A percentile compares a stretch with the other conserved stretches of the same genome.
These are phyloP conservation scores for Leptocoma aspasia DNA, from an alignment of 2,113 vertebrate species.

Conservation along the genomic window DNA sequence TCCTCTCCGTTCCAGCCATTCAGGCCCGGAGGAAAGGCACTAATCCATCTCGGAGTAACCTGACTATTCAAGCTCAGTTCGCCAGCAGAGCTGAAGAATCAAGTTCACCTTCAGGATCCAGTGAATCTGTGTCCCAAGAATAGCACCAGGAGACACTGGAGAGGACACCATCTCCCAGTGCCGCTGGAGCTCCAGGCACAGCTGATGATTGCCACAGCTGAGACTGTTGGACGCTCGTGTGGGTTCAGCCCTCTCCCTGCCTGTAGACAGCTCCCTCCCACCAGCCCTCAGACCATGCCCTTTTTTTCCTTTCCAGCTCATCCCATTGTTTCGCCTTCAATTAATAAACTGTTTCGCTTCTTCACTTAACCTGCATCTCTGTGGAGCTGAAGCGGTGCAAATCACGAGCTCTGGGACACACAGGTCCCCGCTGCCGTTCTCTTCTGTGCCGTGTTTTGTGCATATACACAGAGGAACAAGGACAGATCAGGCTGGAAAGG, in stretches of 20 bases:
- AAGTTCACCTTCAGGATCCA: background rate
- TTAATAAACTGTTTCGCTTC: background rate
- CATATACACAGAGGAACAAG: background rate
- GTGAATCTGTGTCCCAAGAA: background rate
- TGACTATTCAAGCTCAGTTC: too few relatives aligned
- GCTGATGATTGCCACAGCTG: background rate
- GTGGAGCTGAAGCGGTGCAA: too few relatives aligned
- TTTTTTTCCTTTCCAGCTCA: too few relatives aligned
- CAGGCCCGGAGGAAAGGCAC: background rate
- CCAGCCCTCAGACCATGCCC: too few relatives aligned
- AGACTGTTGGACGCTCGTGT: background rate
- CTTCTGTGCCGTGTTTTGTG: accelerated
- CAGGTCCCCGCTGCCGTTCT: background rate
- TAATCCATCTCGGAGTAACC: background rate
- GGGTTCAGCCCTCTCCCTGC: background rate
- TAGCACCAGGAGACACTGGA: background rate
- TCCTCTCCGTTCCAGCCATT: background rate
- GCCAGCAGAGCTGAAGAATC: background rate
- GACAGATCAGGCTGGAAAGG: too few relatives aligned
- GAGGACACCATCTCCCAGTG: too few relatives aligned
- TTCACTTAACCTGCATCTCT: background rate
- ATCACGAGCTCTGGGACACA: background rate
- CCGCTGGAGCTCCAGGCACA: background rate
- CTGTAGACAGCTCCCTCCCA: too few relatives aligned
- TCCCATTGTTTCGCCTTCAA: background rate